Evolutionary conservation across 2,113 vertebrate genomes (phyloP), one percentile per base, ranked within the genome.

Genomic region (Lophius piscatorius): DNA sequence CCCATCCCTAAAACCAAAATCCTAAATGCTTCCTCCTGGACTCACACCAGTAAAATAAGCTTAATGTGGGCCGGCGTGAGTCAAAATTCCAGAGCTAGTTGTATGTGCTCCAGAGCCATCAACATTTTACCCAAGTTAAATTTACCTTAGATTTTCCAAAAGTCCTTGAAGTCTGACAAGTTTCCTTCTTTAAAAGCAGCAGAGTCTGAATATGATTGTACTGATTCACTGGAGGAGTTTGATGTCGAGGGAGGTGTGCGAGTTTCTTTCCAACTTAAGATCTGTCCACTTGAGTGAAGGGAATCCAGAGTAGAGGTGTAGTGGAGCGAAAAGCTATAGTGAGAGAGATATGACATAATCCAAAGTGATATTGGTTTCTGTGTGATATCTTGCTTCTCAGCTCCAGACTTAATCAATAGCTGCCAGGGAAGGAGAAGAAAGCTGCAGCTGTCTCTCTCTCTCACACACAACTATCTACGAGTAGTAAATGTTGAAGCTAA

Each of bases 391-490:
- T 74, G 65, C 78, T 78, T 81, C 57, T 70, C 26, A 55, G 61
- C 63, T 73, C 42, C 51, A 80, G 76, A 74, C 73, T 67, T 58
- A 82, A 87, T 85, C 85, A 82, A 85, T 86, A 80, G 55, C 63
- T 48, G 55, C 65, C 70, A 69, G 68, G 49, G 51, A 74, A 50
- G 49, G 55, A 67, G 36, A 52, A 44, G 28, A 13, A 45, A 48
- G 18, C 22, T 39, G 14, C 17, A 24, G 44, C 13, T n/a, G 29
- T 20, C 22, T 34, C 40, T 41, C n/a, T 14, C 14, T 49, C 36
- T 45, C 33, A 46, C 45, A 81, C 16, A 63, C 33, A 58, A 20
- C 18, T 56, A 22, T 63, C 51, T 70, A 10, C 12, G 47, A 63
- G 52, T 14, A 52, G 9, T 16, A 65, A 44, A 50, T 45, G 39